Evolutionary conservation across 1,140 invertebrate genomes (phyloP).

Genomic region (Eubasilissa regina): DNA sequence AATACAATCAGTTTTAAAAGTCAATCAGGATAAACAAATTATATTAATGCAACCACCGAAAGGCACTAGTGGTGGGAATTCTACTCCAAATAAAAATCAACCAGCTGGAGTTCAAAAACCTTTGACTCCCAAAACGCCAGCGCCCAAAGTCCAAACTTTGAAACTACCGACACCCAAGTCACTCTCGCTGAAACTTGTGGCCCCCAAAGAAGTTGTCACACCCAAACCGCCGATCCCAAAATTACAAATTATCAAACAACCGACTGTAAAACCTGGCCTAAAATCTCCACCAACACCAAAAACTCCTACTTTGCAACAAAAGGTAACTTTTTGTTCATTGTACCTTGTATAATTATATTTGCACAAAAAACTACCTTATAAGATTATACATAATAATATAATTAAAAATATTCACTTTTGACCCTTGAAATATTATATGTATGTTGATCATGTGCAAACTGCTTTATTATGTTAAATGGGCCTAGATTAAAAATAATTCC

Average conservation of each 20-base stretch:
- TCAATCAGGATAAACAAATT: constrained; percentile 62
- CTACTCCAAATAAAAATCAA: not conserved
- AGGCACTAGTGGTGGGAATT: constrained; percentile 53
- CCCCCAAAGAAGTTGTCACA: constrained; percentile 40
- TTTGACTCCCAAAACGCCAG: constrained; percentile 31
- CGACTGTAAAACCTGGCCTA: constrained; percentile 22
- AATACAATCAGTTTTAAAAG: constrained; percentile 69
- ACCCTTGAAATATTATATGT: too few species aligned
- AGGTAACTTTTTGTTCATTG: constrained; percentile 37
- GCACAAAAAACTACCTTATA: too few species aligned
- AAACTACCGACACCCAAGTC: constrained; percentile 6
- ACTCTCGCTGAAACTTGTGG: constrained; percentile 3
- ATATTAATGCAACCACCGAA: constrained; percentile 51
- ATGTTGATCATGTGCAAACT: too few species aligned
- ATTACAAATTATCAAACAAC: constrained; percentile 13
- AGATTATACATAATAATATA: too few species aligned
- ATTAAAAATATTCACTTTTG: too few species aligned
- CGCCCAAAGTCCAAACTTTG: constrained; percentile 53
- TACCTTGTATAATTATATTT: not conserved
- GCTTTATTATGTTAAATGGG: too few species aligned
- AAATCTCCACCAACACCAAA: constrained; percentile 52
- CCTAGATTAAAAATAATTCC: too few species aligned
- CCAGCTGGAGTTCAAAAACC: not conserved
- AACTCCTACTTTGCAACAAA: constrained; percentile 45
- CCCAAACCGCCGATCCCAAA: constrained; percentile 27